A percentile compares a stretch with the other conserved stretches of the same genome.
Conservation (phyloP, 1,140 invertebrate species). For the Aplysia californica region DNA sequence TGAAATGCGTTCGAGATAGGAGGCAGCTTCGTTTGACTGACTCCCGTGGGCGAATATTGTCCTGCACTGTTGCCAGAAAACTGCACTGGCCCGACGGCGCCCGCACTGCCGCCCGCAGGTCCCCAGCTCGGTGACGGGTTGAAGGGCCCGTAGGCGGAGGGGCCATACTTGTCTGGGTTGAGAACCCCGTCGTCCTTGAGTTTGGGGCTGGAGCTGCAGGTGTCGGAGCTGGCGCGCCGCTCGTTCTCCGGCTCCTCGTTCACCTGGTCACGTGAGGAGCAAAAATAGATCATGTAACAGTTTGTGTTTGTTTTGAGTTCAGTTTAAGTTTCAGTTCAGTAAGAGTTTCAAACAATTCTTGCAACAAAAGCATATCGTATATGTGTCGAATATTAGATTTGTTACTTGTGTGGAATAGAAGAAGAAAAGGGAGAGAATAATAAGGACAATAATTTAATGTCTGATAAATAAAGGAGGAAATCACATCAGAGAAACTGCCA, state of each 20-base stretch:
- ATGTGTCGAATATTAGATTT: too few species aligned
- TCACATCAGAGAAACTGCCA: too few species aligned
- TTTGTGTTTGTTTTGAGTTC: too few species aligned
- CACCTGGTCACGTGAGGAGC: too few species aligned
- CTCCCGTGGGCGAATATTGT: not conserved
- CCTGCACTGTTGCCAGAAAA: not conserved
- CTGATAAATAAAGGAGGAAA: too few species aligned
- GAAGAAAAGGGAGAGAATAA: too few species aligned
- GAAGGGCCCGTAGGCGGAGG: constrained; percentile 22
- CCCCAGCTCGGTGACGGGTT: constrained; percentile 22
- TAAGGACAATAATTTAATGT: too few species aligned
- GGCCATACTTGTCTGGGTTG: not conserved
- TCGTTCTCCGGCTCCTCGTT: not conserved
- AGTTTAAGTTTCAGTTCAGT: too few species aligned
- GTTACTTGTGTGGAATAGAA: too few species aligned
- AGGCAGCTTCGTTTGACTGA: not conserved
- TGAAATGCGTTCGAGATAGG: not conserved
- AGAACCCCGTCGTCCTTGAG: not conserved
- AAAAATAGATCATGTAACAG: too few species aligned
- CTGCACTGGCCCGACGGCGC: not conserved
- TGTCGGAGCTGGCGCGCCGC: not conserved
- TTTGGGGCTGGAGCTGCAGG: not conserved
- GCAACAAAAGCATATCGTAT: too few species aligned
- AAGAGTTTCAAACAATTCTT: too few species aligned
- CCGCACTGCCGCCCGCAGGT: not conserved